Percentiles rank a stretch among this genome's conserved stretches.
phyloP scores from a whole-genome alignment of 2,797 vertebrate species.

The Alectoris magna region DNA sequence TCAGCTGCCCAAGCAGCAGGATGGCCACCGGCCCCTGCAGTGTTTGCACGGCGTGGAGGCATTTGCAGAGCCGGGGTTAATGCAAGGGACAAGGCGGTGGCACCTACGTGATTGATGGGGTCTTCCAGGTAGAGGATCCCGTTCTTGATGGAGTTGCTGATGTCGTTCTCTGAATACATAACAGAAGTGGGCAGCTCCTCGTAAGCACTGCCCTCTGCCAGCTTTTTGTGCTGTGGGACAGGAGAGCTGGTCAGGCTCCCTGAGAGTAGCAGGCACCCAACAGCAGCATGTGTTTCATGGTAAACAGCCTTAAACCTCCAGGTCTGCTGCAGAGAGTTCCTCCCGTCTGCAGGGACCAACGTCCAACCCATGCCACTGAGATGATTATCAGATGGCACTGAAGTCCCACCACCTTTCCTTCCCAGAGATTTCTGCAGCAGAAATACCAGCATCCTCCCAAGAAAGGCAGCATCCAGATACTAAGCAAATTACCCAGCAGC shows the following conservation, averaged over 20 bases:
- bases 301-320: not conserved
- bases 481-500: not conserved
- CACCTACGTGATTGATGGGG: slow-evolving; percentile 94
- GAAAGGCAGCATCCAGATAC: not conserved
- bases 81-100: not conserved
- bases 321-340: not conserved
- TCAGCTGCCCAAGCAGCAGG: not conserved
- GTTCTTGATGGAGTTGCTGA: slow-evolving; percentile 99
- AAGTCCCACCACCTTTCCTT: not conserved
- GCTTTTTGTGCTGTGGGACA: slow-evolving; percentile 93
- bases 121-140: slow-evolving; percentile 97
- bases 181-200: slow-evolving; percentile 94
- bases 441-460: not conserved
- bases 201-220: slow-evolving; percentile 96
- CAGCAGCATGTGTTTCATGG: not conserved
- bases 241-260: not conserved
- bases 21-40: accelerated
- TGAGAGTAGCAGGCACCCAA: not conserved
- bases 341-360: not conserved
- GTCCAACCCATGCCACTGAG: not conserved
- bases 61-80: not conserved
- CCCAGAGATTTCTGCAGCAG: not conserved
- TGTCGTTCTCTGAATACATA: slow-evolving; percentile 96
- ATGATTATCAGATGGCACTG: not conserved
- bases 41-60: not conserved